These are phyloP conservation scores for Andricus curvator DNA, from an alignment of 2,888 invertebrate genomes.

Conservation along the genomic window DNA sequence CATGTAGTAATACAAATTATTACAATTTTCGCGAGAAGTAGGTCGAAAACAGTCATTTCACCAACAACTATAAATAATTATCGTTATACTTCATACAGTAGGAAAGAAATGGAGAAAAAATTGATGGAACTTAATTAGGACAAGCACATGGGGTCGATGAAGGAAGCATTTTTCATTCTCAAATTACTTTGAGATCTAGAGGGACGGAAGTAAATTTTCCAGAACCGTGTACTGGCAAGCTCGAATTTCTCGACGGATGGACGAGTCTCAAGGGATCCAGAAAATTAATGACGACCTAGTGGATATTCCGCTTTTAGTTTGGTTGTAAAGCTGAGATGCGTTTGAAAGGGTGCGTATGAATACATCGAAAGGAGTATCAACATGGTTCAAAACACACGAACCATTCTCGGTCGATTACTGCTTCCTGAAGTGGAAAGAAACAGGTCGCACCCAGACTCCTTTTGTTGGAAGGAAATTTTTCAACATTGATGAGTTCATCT, in stretches of 20 bases:
- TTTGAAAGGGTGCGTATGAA: conserved; percentile 20
- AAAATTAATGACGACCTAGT: conserved; percentile 36
- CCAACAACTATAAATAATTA: neutral
- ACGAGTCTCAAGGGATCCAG: conserved; percentile 21
- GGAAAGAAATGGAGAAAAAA: neutral
- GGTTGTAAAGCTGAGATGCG: conserved; percentile 24
- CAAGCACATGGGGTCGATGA: neutral
- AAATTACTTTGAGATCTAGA: conserved; percentile 23
- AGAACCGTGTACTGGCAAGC: neutral
- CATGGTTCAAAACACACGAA: conserved; percentile 57
- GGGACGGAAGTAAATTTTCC: conserved; percentile 22
- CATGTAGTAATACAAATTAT: too few relatives aligned
- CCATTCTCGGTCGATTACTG: conserved; percentile 60
- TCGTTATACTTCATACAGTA: neutral
- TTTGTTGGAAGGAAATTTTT: neutral
- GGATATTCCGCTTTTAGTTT: conserved; percentile 29
- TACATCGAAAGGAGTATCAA: conserved; percentile 55
- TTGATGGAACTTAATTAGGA: conserved; percentile 4
- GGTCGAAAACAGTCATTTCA: too few relatives aligned
- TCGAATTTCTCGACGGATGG: conserved; percentile 26
- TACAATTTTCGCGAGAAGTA: too few relatives aligned
- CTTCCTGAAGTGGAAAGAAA: conserved; percentile 58
- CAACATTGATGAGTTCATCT: conserved; percentile 30
- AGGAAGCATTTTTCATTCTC: conserved; percentile 22
- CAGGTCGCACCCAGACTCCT: conserved; percentile 40